phyloP scores from a whole-genome alignment of 1,140 invertebrate genomes.

The Drosophila truncata region DNA sequence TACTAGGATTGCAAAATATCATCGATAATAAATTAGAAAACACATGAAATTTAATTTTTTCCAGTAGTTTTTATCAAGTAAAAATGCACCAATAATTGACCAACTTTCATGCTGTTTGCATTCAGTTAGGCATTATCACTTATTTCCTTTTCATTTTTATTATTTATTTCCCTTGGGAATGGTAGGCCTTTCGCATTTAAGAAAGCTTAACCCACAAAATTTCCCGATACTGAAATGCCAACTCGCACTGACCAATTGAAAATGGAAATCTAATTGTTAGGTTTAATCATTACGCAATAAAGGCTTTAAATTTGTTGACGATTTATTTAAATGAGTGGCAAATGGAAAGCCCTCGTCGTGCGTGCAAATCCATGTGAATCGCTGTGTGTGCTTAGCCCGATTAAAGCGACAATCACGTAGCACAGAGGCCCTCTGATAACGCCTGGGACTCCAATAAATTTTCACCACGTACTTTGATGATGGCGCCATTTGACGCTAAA shows the following conservation, averaged over 20 bases:
- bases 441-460: conserved; percentile 62
- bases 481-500: conserved; percentile 69
- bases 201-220: neutral
- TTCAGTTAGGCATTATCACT: too few relatives aligned
- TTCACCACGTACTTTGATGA: conserved; percentile 75
- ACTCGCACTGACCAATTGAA: conserved; percentile 9
- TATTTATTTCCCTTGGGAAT: neutral
- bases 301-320: conserved; percentile 22
- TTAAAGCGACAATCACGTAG: conserved; percentile 62
- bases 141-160: neutral
- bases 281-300: conserved; percentile 56
- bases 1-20: too few relatives aligned
- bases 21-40: too few relatives aligned
- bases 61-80: neutral
- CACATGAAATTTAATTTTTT: neutral
- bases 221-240: conserved; percentile 15
- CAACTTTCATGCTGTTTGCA: neutral
- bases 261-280: conserved; percentile 9
- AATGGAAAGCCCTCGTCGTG: conserved; percentile 66
- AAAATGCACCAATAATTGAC: neutral
- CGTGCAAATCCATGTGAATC: conserved; percentile 69
- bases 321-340: conserved; percentile 65
- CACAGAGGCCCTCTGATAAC: conserved; percentile 57
- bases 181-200: neutral
- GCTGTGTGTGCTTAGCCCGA: conserved; percentile 29